A percentile compares a stretch with the other conserved stretches of the same genome.
These are phyloP conservation scores for Falco berigora DNA, from an alignment of 2,797 vertebrate genomes.

Conservation along the genomic window DNA sequence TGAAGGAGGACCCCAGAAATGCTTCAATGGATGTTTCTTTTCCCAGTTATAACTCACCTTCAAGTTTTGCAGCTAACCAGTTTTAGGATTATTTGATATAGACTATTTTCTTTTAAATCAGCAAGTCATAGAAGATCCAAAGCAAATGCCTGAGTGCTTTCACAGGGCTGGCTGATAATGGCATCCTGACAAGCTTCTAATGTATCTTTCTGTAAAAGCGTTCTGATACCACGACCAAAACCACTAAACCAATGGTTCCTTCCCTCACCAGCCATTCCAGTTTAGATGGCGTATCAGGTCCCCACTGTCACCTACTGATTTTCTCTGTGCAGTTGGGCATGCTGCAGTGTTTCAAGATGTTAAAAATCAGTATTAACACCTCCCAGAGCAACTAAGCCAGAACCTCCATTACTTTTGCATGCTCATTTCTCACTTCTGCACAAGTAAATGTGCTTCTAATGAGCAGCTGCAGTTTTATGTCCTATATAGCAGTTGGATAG, in stretches of 20 bases:
- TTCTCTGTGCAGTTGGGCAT: neutral
- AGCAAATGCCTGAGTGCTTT: neutral
- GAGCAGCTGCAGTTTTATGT: neutral
- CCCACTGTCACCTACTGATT: neutral
- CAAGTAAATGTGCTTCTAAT: neutral
- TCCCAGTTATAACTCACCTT: neutral
- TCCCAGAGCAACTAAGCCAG: neutral
- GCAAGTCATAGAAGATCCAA: neutral
- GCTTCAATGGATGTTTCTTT: neutral
- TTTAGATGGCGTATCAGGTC: neutral
- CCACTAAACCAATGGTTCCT: neutral
- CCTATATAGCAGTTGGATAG: neutral
- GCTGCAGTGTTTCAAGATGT: neutral
- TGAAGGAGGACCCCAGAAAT: neutral
- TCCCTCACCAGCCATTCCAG: neutral
- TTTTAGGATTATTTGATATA: neutral
- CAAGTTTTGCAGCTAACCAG: neutral
- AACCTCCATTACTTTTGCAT: neutral
- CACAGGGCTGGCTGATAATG: neutral
- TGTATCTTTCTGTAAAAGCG: neutral
- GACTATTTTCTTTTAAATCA: neutral
- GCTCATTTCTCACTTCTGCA: neutral
- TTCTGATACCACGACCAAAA: neutral
- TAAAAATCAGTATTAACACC: neutral
- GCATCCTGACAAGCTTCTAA: neutral